Percentiles rank a stretch among this genome's conserved stretches.
Conservation (phyloP, 2,797 vertebrate genomes). For the Triplophysa bombifrons region DNA sequence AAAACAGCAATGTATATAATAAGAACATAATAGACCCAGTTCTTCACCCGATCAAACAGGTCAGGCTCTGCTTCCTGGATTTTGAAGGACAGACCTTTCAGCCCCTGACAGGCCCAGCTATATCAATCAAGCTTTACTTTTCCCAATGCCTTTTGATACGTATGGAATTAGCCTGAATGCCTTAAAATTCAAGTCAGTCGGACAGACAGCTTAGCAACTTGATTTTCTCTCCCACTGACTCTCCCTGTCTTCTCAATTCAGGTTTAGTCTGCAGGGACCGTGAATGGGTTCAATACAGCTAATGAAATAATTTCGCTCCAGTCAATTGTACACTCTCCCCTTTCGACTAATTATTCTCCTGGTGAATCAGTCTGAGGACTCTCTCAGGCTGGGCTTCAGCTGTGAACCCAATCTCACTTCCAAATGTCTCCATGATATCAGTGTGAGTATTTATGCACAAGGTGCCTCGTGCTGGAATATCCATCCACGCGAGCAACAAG, state of each 20-base stretch:
- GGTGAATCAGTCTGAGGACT: constrained; percentile 64
- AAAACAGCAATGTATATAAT: constrained; percentile 3
- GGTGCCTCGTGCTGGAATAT: constrained; percentile 42
- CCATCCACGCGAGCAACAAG: neutral
- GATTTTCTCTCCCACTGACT: constrained; percentile 59
- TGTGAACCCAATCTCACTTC: constrained; percentile 61
- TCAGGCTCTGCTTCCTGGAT: constrained; percentile 26
- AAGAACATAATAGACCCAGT: constrained; percentile 11
- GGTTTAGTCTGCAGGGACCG: constrained; percentile 63
- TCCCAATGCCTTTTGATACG: constrained; percentile 64
- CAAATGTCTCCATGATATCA: constrained; percentile 52
- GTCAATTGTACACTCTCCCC: constrained; percentile 62
- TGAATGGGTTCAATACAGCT: constrained; percentile 66
- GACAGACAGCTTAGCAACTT: constrained; percentile 70
- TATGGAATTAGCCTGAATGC: constrained; percentile 76
- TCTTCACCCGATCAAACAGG: constrained; percentile 16
- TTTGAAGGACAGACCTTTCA: constrained; percentile 50
- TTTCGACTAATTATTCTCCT: constrained; percentile 64
- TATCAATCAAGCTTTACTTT: constrained; percentile 72
- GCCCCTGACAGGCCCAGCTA: constrained; percentile 67
- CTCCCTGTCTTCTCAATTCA: constrained; percentile 59
- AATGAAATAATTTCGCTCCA: constrained; percentile 68
- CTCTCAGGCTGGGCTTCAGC: constrained; percentile 51
- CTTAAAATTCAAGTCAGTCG: constrained; percentile 65
- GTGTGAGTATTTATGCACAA: constrained; percentile 63